Conservation (phyloP, 2,797 vertebrate genomes). For the Leptatherina wallacei region DNA sequence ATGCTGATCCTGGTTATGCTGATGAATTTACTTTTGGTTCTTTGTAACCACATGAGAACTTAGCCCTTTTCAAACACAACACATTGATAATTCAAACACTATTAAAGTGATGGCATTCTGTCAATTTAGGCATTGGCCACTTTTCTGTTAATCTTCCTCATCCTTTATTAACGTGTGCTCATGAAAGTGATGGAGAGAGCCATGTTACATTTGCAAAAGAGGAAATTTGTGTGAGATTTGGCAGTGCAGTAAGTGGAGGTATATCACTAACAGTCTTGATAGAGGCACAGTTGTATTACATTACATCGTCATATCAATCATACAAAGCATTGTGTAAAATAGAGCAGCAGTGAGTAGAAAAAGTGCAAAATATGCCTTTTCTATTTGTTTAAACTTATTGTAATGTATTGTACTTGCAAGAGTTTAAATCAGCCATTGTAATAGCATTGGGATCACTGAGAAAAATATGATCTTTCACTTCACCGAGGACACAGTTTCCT, state of each 20-base stretch:
- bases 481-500: background rate
- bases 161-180: background rate
- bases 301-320: background rate
- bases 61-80: background rate
- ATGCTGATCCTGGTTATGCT: background rate
- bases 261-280: background rate
- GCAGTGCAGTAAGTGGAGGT: background rate
- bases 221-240: background rate
- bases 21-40: background rate
- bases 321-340: background rate
- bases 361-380: background rate
- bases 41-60: background rate
- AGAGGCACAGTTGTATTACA: background rate
- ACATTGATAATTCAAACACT: background rate
- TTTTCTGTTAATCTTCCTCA: background rate
- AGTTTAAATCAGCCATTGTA: background rate
- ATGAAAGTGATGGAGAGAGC: background rate
- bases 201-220: background rate
- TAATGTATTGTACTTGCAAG: background rate
- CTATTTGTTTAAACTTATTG: background rate
- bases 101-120: background rate
- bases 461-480: background rate
- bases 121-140: background rate
- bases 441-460: background rate
- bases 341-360: background rate